These are phyloP conservation scores for Alces alces DNA, from an alignment of 2,113 vertebrate genomes.

Conservation along the genomic window DNA sequence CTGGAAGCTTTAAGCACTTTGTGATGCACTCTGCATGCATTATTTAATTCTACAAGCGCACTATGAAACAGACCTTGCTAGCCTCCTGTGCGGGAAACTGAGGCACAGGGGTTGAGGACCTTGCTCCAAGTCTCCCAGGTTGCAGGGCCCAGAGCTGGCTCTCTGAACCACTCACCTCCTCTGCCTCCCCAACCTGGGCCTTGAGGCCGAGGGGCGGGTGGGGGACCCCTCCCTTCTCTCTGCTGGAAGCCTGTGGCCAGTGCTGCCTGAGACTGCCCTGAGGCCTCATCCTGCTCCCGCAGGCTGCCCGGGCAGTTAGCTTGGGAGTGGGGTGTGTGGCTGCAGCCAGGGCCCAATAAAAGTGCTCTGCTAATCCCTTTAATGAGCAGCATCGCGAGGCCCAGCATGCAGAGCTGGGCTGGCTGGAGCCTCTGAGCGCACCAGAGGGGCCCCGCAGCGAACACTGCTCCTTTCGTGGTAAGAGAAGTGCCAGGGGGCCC, in stretches of 20 bases:
- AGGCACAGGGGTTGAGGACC: slow-evolving; percentile 1
- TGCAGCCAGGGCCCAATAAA: slow-evolving; percentile 49
- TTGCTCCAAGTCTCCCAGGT: background rate
- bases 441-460: background rate
- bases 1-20: slow-evolving; percentile 31
- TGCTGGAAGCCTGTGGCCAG: background rate
- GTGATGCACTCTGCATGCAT: background rate
- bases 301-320: slow-evolving; percentile 28
- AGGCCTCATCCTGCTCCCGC: background rate
- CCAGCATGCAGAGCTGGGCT: background rate
- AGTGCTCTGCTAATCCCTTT: slow-evolving; percentile 52
- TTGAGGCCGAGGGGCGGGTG: background rate
- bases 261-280: background rate
- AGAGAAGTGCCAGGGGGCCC: background rate
- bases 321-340: slow-evolving; percentile 15
- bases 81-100: background rate
- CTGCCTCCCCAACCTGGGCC: background rate
- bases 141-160: background rate
- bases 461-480: slow-evolving; percentile 59
- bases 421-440: background rate
- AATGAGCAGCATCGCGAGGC: slow-evolving; percentile 25
- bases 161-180: background rate
- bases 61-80: background rate
- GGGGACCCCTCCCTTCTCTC: background rate
- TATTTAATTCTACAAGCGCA: slow-evolving; percentile 21